phyloP scores from a whole-genome alignment of 2,888 invertebrate species.

The Steinernema hermaphroditum region DNA sequence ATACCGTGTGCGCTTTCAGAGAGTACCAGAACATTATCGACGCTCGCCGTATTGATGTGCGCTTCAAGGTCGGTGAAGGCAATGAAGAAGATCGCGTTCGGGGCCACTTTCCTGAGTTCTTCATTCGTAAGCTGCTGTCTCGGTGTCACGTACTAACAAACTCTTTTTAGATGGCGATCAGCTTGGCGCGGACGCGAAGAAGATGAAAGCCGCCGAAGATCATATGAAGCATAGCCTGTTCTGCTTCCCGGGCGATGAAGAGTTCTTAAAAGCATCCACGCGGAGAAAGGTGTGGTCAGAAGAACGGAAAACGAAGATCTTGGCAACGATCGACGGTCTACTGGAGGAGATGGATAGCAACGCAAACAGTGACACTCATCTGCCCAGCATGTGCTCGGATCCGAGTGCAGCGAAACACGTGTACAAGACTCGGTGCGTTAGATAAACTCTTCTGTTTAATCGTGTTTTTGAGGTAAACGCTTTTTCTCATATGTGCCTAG shows the following conservation, averaged over 20 bases:
- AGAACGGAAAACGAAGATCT: background rate
- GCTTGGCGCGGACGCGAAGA: background rate
- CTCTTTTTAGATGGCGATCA: background rate
- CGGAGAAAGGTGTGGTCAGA: background rate
- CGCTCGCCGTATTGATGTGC: conserved; percentile 46
- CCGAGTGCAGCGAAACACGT: background rate
- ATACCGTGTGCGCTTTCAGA: too few species aligned
- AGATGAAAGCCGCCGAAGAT: background rate
- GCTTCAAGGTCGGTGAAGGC: conserved; percentile 45
- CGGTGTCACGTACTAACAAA: background rate
- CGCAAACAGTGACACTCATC: background rate
- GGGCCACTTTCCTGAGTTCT: conserved; percentile 46
- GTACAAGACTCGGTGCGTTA: background rate
- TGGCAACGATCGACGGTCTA: background rate
- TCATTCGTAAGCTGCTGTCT: conserved; percentile 37
- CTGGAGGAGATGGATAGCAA: background rate
- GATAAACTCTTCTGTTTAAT: too few species aligned
- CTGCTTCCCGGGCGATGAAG: background rate
- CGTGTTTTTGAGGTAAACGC: too few species aligned
- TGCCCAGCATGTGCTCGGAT: conserved; percentile 2
- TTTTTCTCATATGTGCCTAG: too few species aligned
- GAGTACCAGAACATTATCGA: conserved; percentile 47
- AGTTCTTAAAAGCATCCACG: background rate
- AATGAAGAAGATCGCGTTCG: conserved; percentile 47
- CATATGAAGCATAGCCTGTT: background rate